A percentile compares a stretch with the other conserved stretches of the same genome.
Conservation (phyloP, 2,797 vertebrate genomes). For the Lepus oiostolus region DNA sequence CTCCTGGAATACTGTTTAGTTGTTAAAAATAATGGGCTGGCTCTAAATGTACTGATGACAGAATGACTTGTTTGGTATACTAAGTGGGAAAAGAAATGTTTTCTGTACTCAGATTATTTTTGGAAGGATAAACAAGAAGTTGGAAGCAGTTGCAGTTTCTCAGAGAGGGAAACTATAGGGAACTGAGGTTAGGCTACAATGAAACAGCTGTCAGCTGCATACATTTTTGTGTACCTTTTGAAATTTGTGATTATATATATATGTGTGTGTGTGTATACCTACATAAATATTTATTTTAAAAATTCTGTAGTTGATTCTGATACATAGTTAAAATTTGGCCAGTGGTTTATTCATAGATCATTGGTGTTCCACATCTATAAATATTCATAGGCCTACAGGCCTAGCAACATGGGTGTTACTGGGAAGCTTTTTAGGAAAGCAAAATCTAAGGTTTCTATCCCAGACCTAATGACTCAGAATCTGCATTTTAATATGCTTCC, state of each 20-base stretch:
- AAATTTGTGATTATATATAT: background rate
- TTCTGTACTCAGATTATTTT: conserved; percentile 13
- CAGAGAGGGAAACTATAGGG: background rate
- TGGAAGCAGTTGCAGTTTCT: conserved; percentile 55
- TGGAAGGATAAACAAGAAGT: conserved; percentile 29
- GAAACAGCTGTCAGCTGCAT: background rate
- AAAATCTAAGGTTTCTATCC: background rate
- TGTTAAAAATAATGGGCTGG: background rate
- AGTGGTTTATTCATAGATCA: background rate
- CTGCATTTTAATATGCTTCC: conserved; percentile 59
- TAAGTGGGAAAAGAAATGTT: conserved; percentile 18
- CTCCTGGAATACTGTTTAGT: background rate
- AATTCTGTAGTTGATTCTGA: conserved; percentile 6
- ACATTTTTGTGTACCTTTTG: conserved; percentile 21
- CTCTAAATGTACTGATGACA: conserved; percentile 16
- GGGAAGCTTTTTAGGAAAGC: conserved; percentile 47
- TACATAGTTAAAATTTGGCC: conserved; percentile 35
- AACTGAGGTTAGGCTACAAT: background rate
- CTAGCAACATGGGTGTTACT: background rate
- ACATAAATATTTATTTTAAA: background rate
- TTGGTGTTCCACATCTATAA: background rate
- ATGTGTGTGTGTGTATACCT: background rate
- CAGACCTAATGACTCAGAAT: conserved; percentile 32
- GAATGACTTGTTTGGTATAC: conserved; percentile 18
- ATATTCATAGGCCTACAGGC: background rate